Percentiles rank a stretch among this genome's conserved stretches.
These are phyloP conservation scores for Trichonephila clavipes DNA, from an alignment of 1,140 invertebrate genomes.

Conservation along the genomic window DNA sequence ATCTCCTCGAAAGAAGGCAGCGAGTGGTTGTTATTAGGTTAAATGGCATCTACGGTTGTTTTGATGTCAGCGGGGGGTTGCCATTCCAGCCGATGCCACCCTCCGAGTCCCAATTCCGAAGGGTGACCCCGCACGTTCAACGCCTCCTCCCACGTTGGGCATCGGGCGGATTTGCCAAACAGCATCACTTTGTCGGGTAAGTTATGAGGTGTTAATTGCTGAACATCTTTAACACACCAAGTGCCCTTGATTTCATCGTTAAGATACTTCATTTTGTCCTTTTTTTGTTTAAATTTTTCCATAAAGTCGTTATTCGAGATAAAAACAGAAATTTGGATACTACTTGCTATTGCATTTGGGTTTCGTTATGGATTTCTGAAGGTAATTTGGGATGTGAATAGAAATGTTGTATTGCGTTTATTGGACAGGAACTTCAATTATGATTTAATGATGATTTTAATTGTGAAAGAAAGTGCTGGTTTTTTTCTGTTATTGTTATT, in stretches of 20 bases:
- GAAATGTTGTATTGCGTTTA: too few relatives aligned
- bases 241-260: neutral
- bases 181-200: neutral
- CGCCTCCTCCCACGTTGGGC: conserved; percentile 61
- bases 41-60: conserved; percentile 53
- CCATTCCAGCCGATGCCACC: conserved; percentile 54
- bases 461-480: too few relatives aligned
- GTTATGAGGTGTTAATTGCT: conserved; percentile 20
- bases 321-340: too few relatives aligned
- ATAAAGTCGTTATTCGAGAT: too few relatives aligned
- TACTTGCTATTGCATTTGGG: too few relatives aligned
- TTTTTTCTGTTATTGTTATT: too few relatives aligned
- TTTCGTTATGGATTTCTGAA: too few relatives aligned
- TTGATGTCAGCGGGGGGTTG: conserved; percentile 58
- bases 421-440: too few relatives aligned
- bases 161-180: neutral
- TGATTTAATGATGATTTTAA: too few relatives aligned
- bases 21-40: conserved; percentile 14
- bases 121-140: conserved; percentile 59
- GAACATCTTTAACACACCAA: neutral
- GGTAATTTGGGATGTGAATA: too few relatives aligned
- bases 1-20: neutral
- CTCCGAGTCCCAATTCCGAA: conserved; percentile 59
- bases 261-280: too few relatives aligned
- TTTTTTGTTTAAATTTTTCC: too few relatives aligned